Evolutionary conservation across 2,797 vertebrate species (phyloP).

Genomic region (Pangasius larnaudii): DNA sequence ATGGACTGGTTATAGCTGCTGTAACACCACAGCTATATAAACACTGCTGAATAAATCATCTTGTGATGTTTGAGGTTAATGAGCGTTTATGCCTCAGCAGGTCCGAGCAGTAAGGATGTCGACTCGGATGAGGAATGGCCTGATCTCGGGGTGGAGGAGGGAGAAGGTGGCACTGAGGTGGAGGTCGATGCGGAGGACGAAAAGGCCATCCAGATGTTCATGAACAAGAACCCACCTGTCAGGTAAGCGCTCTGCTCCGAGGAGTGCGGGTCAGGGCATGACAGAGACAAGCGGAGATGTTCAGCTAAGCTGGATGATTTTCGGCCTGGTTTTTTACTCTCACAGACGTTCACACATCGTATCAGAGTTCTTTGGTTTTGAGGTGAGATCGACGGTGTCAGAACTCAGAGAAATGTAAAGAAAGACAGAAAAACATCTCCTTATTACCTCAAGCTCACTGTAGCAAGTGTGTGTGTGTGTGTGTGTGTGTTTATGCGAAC

Average conservation of each 20-base stretch:
- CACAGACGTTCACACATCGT: not conserved
- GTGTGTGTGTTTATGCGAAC: not conserved
- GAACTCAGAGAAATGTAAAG: not conserved
- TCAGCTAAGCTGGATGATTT: not conserved
- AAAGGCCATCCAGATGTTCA: slow-evolving; percentile 92
- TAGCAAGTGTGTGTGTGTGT: too few relatives aligned
- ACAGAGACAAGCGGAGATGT: not conserved
- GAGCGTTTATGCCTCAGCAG: slow-evolving; percentile 50
- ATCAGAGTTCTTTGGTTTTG: not conserved
- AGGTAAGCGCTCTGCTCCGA: slow-evolving; percentile 71
- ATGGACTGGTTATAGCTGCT: not conserved
- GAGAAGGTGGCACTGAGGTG: slow-evolving; percentile 72
- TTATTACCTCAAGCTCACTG: too few relatives aligned
- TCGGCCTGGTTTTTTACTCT: not conserved
- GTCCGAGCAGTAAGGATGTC: slow-evolving; percentile 71
- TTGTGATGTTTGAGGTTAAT: not conserved
- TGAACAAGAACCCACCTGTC: slow-evolving; percentile 92
- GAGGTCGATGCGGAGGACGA: slow-evolving; percentile 87
- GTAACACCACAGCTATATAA: not conserved
- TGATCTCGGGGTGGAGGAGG: slow-evolving; percentile 77
- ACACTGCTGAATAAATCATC: not conserved
- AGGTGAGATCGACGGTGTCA: not conserved
- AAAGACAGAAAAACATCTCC: too few relatives aligned
- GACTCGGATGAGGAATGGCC: slow-evolving; percentile 94
- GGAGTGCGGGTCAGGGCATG: not conserved